Evolutionary conservation across 2,888 invertebrate species (phyloP).

Genomic region (Marasmarcha lunaedactyla): DNA sequence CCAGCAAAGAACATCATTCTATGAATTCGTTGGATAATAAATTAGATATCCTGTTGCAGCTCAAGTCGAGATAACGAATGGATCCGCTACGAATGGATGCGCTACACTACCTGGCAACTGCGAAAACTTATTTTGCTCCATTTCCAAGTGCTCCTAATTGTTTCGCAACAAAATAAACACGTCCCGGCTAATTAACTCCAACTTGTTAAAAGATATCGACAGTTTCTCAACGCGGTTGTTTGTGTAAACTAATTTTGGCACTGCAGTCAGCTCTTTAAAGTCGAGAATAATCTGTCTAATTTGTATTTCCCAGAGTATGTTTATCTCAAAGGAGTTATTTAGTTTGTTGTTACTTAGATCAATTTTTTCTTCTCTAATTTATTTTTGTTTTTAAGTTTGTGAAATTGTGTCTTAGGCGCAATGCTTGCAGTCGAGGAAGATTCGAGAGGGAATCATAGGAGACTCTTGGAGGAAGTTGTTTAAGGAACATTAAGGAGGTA

Average conservation of each 20-base stretch:
- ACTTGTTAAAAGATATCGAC: slow-evolving; percentile 83
- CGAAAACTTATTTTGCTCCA: slow-evolving; percentile 83
- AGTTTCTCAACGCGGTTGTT: slow-evolving; percentile 81
- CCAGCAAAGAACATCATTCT: slow-evolving; percentile 82
- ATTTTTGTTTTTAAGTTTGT: slow-evolving; percentile 57
- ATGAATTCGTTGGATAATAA: slow-evolving; percentile 81
- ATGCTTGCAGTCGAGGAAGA: slow-evolving; percentile 75
- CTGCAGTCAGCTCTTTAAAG: slow-evolving; percentile 78
- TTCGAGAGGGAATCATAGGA: slow-evolving; percentile 74
- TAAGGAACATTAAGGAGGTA: slow-evolving; percentile 80
- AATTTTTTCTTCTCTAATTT: slow-evolving; percentile 84
- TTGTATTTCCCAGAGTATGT: slow-evolving; percentile 78
- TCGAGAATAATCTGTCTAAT: slow-evolving; percentile 86
- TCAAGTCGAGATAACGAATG: slow-evolving; percentile 84
- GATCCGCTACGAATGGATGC: slow-evolving; percentile 79
- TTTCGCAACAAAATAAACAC: slow-evolving; percentile 81
- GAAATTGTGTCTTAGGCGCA: slow-evolving; percentile 73
- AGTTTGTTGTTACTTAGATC: slow-evolving; percentile 89
- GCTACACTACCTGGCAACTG: slow-evolving; percentile 78
- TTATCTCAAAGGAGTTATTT: slow-evolving; percentile 73
- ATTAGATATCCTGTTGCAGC: slow-evolving; percentile 86
- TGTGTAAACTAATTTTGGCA: slow-evolving; percentile 76
- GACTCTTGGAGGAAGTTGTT: slow-evolving; percentile 79
- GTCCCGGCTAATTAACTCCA: slow-evolving; percentile 75
- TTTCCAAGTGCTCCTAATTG: slow-evolving; percentile 82